Evolutionary conservation across 2,113 vertebrate species (phyloP), one percentile per base, ranked within the genome.

Genomic region (Microcebus lehilahytsara): DNA sequence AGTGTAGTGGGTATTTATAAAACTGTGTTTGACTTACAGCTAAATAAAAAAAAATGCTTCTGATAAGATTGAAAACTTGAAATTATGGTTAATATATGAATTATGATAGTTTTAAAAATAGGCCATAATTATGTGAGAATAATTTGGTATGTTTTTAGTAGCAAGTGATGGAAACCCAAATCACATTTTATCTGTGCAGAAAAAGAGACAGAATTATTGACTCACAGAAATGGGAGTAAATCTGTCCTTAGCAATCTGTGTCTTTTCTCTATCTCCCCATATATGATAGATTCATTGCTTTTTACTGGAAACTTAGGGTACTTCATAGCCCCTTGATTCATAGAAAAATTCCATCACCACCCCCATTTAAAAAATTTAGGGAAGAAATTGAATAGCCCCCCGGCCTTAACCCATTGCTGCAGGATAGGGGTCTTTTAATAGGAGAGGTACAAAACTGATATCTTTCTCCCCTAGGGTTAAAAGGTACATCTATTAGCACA

Each of bases 31-130:
- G 77, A 89, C 64, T 85, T 85, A 69, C n/a, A 37, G 25, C n/a
- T 85, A n/a, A 46, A 34, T 86, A n/a, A 8, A 69, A 91, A 69
- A 91, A 56, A 77, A 79, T 78, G 19, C 12, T 60, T 1, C 62
- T 89, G 56, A 20, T 84, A 92, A 64, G 17, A 69, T 30, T 77
- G 53, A 71, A 89, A 83, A 75, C 30, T 79, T 79, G 40, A 94
- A 75, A 89, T 93, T 91, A 42, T 85, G 25, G 11, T 89, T 40
- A 89, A 37, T 22, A 34, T 78, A 88, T 80, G 32, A 78, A 64
- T 93, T 9, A 71, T 40, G 16, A 72, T 53, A 89, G 34, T 92
- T 95, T 93, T 83, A 49, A 84, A 95, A 92, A 84, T 25, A 71
- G 30, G 5, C 27, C 23, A 30, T 42, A 40, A 40, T 78, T 67